These are phyloP conservation scores for Eupithecia subumbrata DNA, from an alignment of 2,888 invertebrate genomes.

Conservation along the genomic window DNA sequence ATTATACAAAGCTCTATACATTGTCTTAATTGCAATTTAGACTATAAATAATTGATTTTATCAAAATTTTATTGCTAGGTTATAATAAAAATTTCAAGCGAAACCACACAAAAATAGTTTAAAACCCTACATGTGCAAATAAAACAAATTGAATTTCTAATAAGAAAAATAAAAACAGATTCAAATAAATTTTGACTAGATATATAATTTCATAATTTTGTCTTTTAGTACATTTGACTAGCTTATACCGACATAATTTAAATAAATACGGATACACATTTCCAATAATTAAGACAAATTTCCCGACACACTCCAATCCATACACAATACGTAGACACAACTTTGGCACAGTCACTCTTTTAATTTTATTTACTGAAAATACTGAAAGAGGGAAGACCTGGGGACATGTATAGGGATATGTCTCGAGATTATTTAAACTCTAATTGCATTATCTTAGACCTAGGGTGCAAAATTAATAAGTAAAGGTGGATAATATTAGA, in stretches of 20 bases:
- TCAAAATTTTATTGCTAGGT: constrained; percentile 80
- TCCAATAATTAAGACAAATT: constrained; percentile 58
- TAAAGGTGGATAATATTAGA: constrained; percentile 64
- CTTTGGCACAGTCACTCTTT: constrained; percentile 79
- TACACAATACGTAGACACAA: constrained; percentile 63
- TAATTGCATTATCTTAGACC: constrained; percentile 70
- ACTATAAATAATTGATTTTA: constrained; percentile 83
- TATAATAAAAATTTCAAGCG: constrained; percentile 64
- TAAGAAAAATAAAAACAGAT: constrained; percentile 59
- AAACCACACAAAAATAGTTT: constrained; percentile 68
- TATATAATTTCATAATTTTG: constrained; percentile 61
- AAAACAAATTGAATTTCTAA: constrained; percentile 58
- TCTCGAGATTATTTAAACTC: constrained; percentile 63
- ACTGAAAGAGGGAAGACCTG: constrained; percentile 80
- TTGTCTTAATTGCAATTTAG: constrained; percentile 80
- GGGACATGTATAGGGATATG: constrained; percentile 77
- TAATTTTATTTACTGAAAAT: constrained; percentile 66
- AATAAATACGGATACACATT: constrained; percentile 55
- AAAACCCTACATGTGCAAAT: constrained; percentile 58
- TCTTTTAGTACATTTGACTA: constrained; percentile 79
- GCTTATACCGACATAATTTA: constrained; percentile 50
- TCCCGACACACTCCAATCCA: constrained; percentile 58
- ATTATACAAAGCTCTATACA: constrained; percentile 84
- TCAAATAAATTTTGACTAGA: constrained; percentile 80
- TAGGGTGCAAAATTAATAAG: constrained; percentile 79